These are phyloP conservation scores for Criorhina ranunculi DNA, from an alignment of 2,888 invertebrate genomes.

Conservation along the genomic window DNA sequence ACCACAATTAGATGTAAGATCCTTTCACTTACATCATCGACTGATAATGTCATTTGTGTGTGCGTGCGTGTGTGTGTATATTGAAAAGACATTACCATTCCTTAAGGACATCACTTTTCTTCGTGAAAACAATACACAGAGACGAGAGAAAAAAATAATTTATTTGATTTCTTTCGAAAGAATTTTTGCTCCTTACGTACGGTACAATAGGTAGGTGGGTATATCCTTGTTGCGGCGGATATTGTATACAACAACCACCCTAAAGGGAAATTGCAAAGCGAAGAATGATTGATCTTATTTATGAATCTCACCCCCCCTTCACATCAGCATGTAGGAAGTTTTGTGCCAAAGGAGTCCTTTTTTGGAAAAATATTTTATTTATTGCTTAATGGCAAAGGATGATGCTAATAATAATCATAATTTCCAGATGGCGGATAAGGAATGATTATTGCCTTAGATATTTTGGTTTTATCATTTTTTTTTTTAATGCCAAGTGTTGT, in stretches of 20 bases:
- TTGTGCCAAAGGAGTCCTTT: slow-evolving; percentile 32
- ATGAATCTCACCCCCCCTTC: slow-evolving; percentile 45
- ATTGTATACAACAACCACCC: neutral
- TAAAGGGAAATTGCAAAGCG: slow-evolving; percentile 60
- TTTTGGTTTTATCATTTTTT: slow-evolving; percentile 45
- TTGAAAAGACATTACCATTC: slow-evolving; percentile 37
- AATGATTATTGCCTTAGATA: slow-evolving; percentile 70
- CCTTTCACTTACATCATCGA: slow-evolving; percentile 54
- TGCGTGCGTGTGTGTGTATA: slow-evolving; percentile 14
- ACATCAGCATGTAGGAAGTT: slow-evolving; percentile 11
- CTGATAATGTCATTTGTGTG: slow-evolving; percentile 49
- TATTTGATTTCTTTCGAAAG: slow-evolving; percentile 49
- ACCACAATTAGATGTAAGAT: slow-evolving; percentile 73
- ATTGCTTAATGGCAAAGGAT: slow-evolving; percentile 53
- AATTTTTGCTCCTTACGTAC: slow-evolving; percentile 18
- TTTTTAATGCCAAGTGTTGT: slow-evolving; percentile 35
- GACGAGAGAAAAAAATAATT: slow-evolving; percentile 54
- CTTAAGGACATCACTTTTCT: slow-evolving; percentile 36
- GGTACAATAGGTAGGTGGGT: no score
- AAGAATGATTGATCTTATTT: slow-evolving; percentile 72
- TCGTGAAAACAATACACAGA: slow-evolving; percentile 34
- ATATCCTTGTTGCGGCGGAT: slow-evolving; percentile 3
- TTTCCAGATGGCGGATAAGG: slow-evolving; percentile 75
- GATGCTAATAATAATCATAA: slow-evolving; percentile 74
- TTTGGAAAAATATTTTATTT: slow-evolving; percentile 54